Conservation (phyloP, 2,888 invertebrate species). For the Odontocolon sp. region DNA sequence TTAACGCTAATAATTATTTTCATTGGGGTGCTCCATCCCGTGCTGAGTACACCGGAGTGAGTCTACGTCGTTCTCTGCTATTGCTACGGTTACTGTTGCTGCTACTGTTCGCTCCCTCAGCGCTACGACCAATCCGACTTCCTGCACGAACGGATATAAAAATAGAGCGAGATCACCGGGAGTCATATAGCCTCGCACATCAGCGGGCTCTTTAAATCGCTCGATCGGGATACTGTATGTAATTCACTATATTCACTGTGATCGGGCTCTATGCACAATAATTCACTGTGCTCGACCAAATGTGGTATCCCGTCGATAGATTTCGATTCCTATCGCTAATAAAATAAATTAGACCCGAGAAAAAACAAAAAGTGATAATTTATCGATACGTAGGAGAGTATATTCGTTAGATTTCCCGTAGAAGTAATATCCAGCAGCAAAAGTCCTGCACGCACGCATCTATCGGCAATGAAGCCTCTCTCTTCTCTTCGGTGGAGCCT, state of each 20-base stretch:
- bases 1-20: slow-evolving; percentile 81
- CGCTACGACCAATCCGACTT: slow-evolving; percentile 74
- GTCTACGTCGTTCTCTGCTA: slow-evolving; percentile 33
- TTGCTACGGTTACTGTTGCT: slow-evolving; percentile 27
- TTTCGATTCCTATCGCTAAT: slow-evolving; percentile 8
- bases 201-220: slow-evolving; percentile 54
- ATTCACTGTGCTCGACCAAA: neutral
- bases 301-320: neutral
- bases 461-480: slow-evolving; percentile 3
- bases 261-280: neutral
- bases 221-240: too few species aligned
- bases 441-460: neutral
- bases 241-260: slow-evolving; percentile 1
- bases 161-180: slow-evolving; percentile 75
- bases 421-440: neutral
- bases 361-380: neutral
- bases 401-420: neutral
- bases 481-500: neutral
- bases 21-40: slow-evolving; percentile 73
- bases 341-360: neutral
- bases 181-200: slow-evolving; percentile 53
- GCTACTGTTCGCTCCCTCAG: slow-evolving; percentile 68
- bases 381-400: neutral
- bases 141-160: slow-evolving; percentile 80
- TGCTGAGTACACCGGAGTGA: slow-evolving; percentile 37